These are phyloP conservation scores for Tortrix viridana DNA, from an alignment of 2,888 invertebrate species.

Conservation along the genomic window DNA sequence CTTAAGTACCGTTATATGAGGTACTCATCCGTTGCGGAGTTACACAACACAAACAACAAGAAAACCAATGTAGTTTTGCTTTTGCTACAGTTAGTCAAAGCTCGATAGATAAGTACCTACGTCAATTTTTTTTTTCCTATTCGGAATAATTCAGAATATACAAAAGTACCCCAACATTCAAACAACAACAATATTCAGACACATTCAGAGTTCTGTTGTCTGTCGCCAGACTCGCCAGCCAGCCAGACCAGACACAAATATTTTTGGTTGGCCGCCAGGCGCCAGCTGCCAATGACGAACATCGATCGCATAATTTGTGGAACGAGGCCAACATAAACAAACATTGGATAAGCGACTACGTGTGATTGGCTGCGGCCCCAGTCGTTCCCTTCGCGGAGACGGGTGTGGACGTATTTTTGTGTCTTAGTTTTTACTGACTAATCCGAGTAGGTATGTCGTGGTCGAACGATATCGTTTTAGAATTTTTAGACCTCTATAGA, in stretches of 20 bases:
- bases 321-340: constrained; percentile 68
- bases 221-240: constrained; percentile 3
- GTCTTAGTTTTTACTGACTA: neutral
- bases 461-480: constrained; percentile 67
- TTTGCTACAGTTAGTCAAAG: neutral
- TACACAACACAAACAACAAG: constrained; percentile 25
- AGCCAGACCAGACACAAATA: constrained; percentile 36
- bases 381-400: constrained; percentile 47
- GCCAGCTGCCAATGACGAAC: constrained; percentile 59
- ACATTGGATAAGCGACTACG: constrained; percentile 59
- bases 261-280: constrained; percentile 59
- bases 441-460: constrained; percentile 61
- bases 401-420: constrained; percentile 44
- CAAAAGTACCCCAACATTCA: neutral
- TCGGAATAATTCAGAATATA: neutral
- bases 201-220: too few relatives aligned
- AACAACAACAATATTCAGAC: constrained; percentile 14
- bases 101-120: too few relatives aligned
- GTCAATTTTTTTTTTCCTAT: neutral
- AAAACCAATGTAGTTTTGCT: constrained; percentile 21
- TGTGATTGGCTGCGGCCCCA: constrained; percentile 57
- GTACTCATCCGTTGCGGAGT: constrained; percentile 21
- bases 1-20: constrained; percentile 17
- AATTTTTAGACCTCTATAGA: constrained; percentile 72
- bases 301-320: constrained; percentile 61